phyloP scores from a whole-genome alignment of 2,888 invertebrate genomes.

The Notodonta ziczac region DNA sequence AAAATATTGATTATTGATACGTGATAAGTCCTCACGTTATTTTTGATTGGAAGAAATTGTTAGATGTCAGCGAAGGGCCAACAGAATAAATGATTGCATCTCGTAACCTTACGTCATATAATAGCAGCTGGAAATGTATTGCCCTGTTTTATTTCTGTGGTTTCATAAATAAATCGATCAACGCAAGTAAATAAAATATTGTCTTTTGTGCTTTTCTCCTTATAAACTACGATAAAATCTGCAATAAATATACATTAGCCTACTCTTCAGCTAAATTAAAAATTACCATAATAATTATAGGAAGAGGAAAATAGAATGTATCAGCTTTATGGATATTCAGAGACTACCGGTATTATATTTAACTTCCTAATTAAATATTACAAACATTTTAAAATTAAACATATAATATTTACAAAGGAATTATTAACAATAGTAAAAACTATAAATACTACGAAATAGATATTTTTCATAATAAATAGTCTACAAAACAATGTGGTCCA shows the following conservation, averaged over 20 bases:
- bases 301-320: constrained; percentile 50
- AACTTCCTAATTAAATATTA: constrained; percentile 52
- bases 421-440: constrained; percentile 73
- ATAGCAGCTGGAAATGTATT: constrained; percentile 46
- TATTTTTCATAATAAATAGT: constrained; percentile 77
- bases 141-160: constrained; percentile 54
- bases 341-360: constrained; percentile 49
- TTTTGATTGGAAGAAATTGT: not conserved
- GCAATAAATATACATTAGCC: constrained; percentile 76
- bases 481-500: constrained; percentile 74
- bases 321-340: constrained; percentile 47
- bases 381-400: constrained; percentile 56
- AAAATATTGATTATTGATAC: no score
- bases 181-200: constrained; percentile 67
- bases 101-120: constrained; percentile 17
- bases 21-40: not conserved
- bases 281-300: constrained; percentile 42
- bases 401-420: constrained; percentile 78
- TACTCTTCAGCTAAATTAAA: constrained; percentile 58
- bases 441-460: constrained; percentile 79
- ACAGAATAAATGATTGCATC: constrained; percentile 18
- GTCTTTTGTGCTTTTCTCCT: constrained; percentile 78
- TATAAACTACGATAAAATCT: constrained; percentile 64
- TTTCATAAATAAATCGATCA: constrained; percentile 67
- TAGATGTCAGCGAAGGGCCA: constrained; percentile 25